Conservation (phyloP, 2,797 vertebrate species). For the Gastrophryne carolinensis region DNA sequence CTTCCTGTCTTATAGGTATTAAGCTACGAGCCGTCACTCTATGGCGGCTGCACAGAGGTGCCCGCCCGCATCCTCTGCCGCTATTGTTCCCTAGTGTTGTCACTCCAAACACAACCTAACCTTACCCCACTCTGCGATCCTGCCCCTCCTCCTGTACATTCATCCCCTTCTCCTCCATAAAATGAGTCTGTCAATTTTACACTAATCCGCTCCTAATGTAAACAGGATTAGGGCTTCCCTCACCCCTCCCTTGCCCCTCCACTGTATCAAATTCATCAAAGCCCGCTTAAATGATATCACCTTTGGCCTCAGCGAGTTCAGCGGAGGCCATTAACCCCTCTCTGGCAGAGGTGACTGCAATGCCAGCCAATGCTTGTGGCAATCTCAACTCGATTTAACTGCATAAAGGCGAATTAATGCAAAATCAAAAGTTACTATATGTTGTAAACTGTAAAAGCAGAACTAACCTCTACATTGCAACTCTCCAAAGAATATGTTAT, state of each 20-base stretch:
- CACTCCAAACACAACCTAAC: slow-evolving; percentile 22
- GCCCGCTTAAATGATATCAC: slow-evolving; percentile 78
- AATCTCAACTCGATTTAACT: too few relatives aligned
- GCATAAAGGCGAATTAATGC: too few relatives aligned
- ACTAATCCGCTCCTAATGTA: slow-evolving; percentile 82
- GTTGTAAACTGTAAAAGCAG: too few relatives aligned
- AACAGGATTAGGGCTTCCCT: slow-evolving; percentile 73
- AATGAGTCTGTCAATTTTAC: slow-evolving; percentile 71
- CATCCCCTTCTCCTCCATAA: slow-evolving; percentile 55
- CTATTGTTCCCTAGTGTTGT: slow-evolving; percentile 27
- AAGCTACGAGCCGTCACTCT: slow-evolving; percentile 23
- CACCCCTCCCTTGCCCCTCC: slow-evolving; percentile 64
- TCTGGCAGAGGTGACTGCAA: background rate
- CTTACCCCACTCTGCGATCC: slow-evolving; percentile 34
- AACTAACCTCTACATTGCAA: too few relatives aligned
- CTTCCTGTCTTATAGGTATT: slow-evolving; percentile 31
- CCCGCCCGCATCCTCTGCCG: slow-evolving; percentile 1
- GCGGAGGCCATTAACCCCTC: slow-evolving; percentile 33
- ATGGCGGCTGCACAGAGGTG: background rate
- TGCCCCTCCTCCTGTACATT: slow-evolving; percentile 21
- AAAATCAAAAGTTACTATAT: too few relatives aligned
- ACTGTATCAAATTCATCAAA: slow-evolving; percentile 96
- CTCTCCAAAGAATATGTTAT: too few relatives aligned
- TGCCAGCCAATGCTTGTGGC: too few relatives aligned
- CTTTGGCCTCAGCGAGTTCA: slow-evolving; percentile 67